A percentile compares a stretch with the other conserved stretches of the same genome.
Conservation (phyloP, 2,888 invertebrate species). For the Noctua comes region DNA sequence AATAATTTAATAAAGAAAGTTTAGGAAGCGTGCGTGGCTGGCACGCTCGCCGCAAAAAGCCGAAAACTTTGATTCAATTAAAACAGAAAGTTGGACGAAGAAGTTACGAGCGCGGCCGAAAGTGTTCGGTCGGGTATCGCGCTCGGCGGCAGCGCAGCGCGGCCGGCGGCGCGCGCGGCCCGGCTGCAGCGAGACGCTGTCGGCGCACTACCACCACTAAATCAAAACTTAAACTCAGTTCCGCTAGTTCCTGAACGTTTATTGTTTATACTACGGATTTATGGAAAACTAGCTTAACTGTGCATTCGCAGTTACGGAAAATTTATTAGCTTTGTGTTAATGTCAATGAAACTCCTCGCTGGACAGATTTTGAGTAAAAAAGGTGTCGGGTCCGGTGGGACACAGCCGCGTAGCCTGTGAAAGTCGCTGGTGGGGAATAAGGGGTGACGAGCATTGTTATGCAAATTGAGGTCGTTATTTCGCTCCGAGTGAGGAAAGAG, state of each 20-base stretch:
- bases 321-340: constrained; percentile 58
- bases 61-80: constrained; percentile 90
- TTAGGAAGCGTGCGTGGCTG: constrained; percentile 89
- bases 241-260: constrained; percentile 60
- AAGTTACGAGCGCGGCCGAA: constrained; percentile 83
- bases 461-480: constrained; percentile 91
- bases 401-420: constrained; percentile 83
- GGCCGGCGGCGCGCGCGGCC: constrained; percentile 41
- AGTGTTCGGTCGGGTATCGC: constrained; percentile 73
- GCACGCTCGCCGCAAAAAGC: constrained; percentile 89
- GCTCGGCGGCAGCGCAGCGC: constrained; percentile 62
- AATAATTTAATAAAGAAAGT: constrained; percentile 91
- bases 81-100: constrained; percentile 88
- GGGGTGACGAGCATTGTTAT: constrained; percentile 90
- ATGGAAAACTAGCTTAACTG: constrained; percentile 50
- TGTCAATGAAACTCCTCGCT: constrained; percentile 67
- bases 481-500: constrained; percentile 90
- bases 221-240: constrained; percentile 75
- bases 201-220: constrained; percentile 72
- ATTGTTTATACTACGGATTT: constrained; percentile 59
- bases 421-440: constrained; percentile 88
- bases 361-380: constrained; percentile 83
- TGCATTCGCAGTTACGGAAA: constrained; percentile 43
- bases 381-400: constrained; percentile 86
- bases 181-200: constrained; percentile 62